Evolutionary conservation across 2,797 vertebrate genomes (phyloP).

Genomic region (Gallinago stenura): DNA sequence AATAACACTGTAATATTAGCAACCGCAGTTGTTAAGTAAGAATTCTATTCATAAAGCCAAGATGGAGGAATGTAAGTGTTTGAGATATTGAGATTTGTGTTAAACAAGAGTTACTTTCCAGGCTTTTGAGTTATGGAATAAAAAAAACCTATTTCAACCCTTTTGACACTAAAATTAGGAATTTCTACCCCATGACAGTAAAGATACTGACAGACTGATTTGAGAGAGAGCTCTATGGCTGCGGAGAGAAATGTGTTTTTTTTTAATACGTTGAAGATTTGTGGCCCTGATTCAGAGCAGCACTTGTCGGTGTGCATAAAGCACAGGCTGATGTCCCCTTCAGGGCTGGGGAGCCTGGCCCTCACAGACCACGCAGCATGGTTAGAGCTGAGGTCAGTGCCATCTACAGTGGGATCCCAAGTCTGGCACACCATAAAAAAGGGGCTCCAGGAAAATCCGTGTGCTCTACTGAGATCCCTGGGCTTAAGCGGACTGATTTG

Average conservation of each 20-base stretch:
- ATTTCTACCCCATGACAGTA: not conserved
- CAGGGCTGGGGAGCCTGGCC: not conserved
- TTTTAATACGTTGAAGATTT: not conserved
- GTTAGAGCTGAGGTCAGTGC: too few species aligned
- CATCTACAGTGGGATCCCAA: not conserved
- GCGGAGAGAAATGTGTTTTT: not conserved
- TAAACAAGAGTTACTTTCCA: not conserved
- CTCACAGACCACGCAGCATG: too few species aligned
- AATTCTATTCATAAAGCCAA: not conserved
- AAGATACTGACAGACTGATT: not conserved
- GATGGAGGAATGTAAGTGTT: not conserved
- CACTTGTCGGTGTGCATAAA: fast-evolving
- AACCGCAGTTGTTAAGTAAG: not conserved
- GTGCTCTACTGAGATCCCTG: not conserved
- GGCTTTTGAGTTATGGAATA: not conserved
- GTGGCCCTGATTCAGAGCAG: not conserved
- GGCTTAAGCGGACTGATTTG: not conserved
- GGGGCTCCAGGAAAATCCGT: not conserved
- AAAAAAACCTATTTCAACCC: not conserved
- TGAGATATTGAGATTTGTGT: not conserved
- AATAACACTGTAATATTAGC: not conserved
- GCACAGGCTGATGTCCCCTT: not conserved
- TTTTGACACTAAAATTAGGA: not conserved
- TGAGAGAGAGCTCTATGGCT: not conserved
- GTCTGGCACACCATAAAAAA: not conserved